phyloP scores from a whole-genome alignment of 2,113 vertebrate genomes.

The Caloenas nicobarica region DNA sequence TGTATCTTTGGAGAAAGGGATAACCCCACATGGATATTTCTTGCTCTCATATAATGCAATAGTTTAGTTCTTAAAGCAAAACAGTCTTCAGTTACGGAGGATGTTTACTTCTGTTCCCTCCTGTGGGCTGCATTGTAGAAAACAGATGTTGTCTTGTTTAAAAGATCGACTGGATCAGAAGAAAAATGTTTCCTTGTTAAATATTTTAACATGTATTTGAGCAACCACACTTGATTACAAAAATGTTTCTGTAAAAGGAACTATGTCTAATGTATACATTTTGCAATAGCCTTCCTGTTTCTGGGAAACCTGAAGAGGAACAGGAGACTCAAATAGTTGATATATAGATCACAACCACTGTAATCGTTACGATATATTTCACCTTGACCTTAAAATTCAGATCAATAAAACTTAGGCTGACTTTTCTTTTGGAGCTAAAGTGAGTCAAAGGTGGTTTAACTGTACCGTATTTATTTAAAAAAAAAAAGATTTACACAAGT shows the following conservation, averaged over 20 bases:
- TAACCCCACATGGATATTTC: slow-evolving; percentile 11
- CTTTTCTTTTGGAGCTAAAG: slow-evolving; percentile 45
- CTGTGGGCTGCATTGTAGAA: slow-evolving; percentile 53
- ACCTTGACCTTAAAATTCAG: slow-evolving; percentile 66
- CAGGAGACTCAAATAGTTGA: slow-evolving; percentile 10
- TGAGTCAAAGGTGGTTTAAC: slow-evolving; percentile 59
- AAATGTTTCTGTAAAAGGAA: slow-evolving; percentile 71
- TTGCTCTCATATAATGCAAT: slow-evolving; percentile 58
- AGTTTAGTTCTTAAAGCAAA: slow-evolving; percentile 52
- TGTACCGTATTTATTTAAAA: slow-evolving; percentile 71
- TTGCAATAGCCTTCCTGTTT: slow-evolving; percentile 62
- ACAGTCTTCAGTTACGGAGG: slow-evolving; percentile 17
- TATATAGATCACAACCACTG: slow-evolving; percentile 13
- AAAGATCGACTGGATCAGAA: slow-evolving; percentile 71
- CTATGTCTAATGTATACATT: slow-evolving; percentile 41
- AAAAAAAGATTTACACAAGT: slow-evolving; percentile 58
- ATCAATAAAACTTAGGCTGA: slow-evolving; percentile 35
- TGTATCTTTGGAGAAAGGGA: slow-evolving; percentile 21
- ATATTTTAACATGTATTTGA: slow-evolving; percentile 70
- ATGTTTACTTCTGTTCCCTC: slow-evolving; percentile 59
- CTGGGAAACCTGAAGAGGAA: slow-evolving; percentile 43
- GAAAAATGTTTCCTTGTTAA: slow-evolving; percentile 70
- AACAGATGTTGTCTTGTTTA: slow-evolving; percentile 66
- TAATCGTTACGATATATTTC: slow-evolving; percentile 28
- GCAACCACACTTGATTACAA: slow-evolving; percentile 63